Conservation (phyloP, 2,797 vertebrate genomes). For the Chiloscyllium punctatum region DNA sequence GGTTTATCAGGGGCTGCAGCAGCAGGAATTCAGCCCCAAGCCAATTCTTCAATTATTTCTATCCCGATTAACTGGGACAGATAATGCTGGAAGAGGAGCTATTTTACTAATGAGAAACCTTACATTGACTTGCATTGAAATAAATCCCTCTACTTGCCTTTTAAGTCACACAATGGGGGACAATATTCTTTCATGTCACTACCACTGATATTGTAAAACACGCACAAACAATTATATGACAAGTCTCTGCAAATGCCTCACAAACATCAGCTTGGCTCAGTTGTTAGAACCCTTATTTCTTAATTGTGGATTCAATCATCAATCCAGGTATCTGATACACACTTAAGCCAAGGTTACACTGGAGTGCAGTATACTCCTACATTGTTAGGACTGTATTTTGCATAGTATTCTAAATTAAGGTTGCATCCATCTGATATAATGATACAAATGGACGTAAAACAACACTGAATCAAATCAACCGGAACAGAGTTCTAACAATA, state of each 20-base stretch:
- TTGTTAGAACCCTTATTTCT: neutral
- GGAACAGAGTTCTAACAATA: neutral
- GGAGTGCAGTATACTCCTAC: neutral
- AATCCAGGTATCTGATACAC: neutral
- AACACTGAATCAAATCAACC: neutral
- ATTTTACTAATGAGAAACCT: neutral
- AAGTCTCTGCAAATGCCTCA: neutral
- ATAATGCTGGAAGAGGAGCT: neutral
- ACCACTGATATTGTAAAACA: neutral
- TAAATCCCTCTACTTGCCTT: neutral
- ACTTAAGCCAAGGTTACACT: neutral
- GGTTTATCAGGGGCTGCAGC: neutral
- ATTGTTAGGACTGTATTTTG: neutral
- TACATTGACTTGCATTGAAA: neutral
- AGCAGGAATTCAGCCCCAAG: neutral
- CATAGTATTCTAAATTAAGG: neutral
- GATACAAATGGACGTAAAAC: neutral
- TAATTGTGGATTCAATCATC: neutral
- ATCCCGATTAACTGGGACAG: neutral
- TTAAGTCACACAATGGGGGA: neutral
- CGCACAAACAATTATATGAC: neutral
- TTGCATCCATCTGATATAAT: neutral
- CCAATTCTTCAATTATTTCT: neutral
- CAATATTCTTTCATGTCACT: neutral
- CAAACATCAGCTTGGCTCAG: neutral